Percentiles rank a stretch among this genome's conserved stretches.
These are phyloP conservation scores for Nothoprocta perdicaria DNA, from an alignment of 2,113 vertebrate species.

Conservation along the genomic window DNA sequence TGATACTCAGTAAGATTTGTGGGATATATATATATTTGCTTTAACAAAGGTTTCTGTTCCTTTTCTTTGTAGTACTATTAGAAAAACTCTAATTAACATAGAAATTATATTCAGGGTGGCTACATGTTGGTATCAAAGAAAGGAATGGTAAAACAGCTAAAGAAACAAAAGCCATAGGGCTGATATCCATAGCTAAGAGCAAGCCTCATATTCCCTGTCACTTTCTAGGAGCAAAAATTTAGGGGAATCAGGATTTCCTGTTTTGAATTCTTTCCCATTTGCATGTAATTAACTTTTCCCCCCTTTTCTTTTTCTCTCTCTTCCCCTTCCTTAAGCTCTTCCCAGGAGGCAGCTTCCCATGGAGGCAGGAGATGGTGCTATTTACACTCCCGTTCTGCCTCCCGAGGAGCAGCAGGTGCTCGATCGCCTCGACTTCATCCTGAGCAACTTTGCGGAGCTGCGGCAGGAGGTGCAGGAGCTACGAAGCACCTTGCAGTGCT, in stretches of 20 bases:
- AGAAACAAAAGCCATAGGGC: neutral
- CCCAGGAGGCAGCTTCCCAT: conserved; percentile 18
- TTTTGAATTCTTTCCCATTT: rapidly evolving
- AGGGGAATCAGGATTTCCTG: rapidly evolving
- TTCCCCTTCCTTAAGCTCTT: conserved; percentile 21
- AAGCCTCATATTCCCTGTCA: rapidly evolving
- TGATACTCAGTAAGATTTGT: neutral
- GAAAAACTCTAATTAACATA: neutral
- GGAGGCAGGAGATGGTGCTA: conserved; percentile 42
- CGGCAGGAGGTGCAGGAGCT: conserved; percentile 88
- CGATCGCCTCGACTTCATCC: conserved; percentile 87
- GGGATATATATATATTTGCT: neutral
- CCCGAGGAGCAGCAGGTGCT: conserved; percentile 83
- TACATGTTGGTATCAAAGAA: neutral
- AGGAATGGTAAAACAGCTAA: neutral
- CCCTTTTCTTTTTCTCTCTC: neutral
- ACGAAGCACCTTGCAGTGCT: conserved; percentile 81
- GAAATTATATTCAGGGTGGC: rapidly evolving
- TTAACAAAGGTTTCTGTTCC: no score
- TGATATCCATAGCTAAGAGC: rapidly evolving
- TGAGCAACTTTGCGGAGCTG: conserved; percentile 81
- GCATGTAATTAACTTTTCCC: rapidly evolving
- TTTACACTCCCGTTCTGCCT: neutral
- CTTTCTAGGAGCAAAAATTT: rapidly evolving
- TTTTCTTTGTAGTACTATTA: neutral